Percentiles rank a stretch among this genome's conserved stretches.
phyloP scores from a whole-genome alignment of 2,888 invertebrate species.

The Zygaena filipendulae region DNA sequence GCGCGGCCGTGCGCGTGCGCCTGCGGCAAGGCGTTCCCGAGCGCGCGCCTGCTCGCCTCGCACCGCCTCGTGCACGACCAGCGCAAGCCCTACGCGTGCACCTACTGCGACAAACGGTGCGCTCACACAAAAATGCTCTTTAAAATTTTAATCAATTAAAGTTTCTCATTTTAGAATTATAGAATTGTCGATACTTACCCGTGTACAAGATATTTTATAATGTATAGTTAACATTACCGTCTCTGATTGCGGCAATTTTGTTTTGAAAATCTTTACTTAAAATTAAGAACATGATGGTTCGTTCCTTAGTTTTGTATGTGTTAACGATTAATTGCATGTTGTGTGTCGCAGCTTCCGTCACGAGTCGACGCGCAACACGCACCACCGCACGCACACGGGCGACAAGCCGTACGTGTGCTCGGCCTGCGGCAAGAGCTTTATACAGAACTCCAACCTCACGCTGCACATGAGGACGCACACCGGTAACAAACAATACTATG shows the following conservation, averaged over 20 bases:
- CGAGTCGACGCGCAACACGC: slow-evolving; percentile 69
- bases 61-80: slow-evolving; percentile 67
- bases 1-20: slow-evolving; percentile 41
- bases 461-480: slow-evolving; percentile 56
- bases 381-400: slow-evolving; percentile 71
- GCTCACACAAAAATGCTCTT: slow-evolving; percentile 16
- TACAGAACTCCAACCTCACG: slow-evolving; percentile 68
- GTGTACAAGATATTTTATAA: no score
- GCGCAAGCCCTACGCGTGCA: slow-evolving; percentile 62
- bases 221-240: no score
- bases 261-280: no score
- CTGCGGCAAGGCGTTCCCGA: slow-evolving; percentile 50
- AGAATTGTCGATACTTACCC: no score
- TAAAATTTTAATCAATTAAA: no score
- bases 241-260: neutral
- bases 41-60: slow-evolving; percentile 47
- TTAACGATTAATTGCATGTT: no score
- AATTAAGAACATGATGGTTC: no score
- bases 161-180: no score
- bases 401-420: slow-evolving; percentile 70
- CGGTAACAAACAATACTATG: slow-evolving; percentile 23
- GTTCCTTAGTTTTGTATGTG: no score
- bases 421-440: slow-evolving; percentile 68
- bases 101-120: slow-evolving; percentile 63
- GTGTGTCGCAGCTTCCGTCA: slow-evolving; percentile 68